Percentiles rank a stretch among this genome's conserved stretches.
phyloP scores from a whole-genome alignment of 2,113 vertebrate genomes.

The Cranoglanis bouderius region DNA sequence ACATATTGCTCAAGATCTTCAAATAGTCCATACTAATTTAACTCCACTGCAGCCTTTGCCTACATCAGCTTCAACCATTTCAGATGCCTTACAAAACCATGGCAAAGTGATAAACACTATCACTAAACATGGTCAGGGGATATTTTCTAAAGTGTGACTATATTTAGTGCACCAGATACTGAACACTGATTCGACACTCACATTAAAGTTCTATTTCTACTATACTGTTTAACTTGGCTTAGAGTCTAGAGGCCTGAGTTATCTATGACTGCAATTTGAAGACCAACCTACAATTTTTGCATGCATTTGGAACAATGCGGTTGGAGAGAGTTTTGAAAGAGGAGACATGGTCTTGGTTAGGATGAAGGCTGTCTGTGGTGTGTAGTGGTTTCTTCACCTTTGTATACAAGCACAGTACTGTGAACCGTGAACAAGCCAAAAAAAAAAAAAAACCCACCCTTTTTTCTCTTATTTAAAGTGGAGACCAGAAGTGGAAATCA shows the following conservation, averaged over 20 bases:
- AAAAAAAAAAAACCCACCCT: not conserved
- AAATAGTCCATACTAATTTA: not conserved
- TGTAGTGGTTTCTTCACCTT: not conserved
- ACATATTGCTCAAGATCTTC: not conserved
- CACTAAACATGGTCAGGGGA: not conserved
- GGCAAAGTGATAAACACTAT: not conserved
- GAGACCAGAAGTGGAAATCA: not conserved
- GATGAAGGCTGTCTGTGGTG: not conserved
- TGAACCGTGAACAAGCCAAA: not conserved
- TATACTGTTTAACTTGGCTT: not conserved
- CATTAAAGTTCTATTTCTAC: not conserved
- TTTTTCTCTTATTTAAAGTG: not conserved
- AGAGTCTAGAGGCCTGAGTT: not conserved
- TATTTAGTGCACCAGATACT: not conserved
- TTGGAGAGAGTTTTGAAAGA: conserved; percentile 15
- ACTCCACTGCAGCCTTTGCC: not conserved
- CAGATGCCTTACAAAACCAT: not conserved
- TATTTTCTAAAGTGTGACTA: not conserved
- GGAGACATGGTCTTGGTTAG: conserved; percentile 25
- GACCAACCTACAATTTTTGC: conserved; percentile 36
- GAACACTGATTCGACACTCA: not conserved
- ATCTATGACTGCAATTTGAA: conserved; percentile 20
- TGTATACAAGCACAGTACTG: not conserved
- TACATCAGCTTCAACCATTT: not conserved
- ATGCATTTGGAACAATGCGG: conserved; percentile 31